These are phyloP conservation scores for Hyposoter dolosus DNA, from an alignment of 2,888 invertebrate genomes.

Conservation along the genomic window DNA sequence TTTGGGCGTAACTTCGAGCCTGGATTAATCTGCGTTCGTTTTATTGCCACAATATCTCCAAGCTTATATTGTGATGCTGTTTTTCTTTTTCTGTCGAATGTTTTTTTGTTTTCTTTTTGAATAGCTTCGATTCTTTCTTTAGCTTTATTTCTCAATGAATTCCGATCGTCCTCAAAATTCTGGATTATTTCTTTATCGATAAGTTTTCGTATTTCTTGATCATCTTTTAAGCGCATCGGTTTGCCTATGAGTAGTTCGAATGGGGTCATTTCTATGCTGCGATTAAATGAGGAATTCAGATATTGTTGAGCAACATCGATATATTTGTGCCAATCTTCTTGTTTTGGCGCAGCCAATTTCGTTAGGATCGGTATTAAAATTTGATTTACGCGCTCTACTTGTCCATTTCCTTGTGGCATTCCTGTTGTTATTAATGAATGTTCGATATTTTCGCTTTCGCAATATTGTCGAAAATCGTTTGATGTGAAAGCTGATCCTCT, in stretches of 20 bases:
- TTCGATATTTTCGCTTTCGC: constrained; percentile 9
- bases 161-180: constrained; percentile 64
- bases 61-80: constrained; percentile 65
- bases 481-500: constrained; percentile 2
- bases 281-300: constrained; percentile 48
- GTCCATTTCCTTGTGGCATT: no score
- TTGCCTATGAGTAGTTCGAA: constrained; percentile 61
- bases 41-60: constrained; percentile 77
- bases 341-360: no score
- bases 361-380: no score
- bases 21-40: constrained; percentile 79
- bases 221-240: constrained; percentile 56
- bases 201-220: constrained; percentile 65
- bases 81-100: constrained; percentile 61
- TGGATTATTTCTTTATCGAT: constrained; percentile 67
- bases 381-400: no score
- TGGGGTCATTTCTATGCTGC: constrained; percentile 59
- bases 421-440: background rate
- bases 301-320: background rate
- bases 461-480: background rate
- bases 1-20: constrained; percentile 79
- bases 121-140: constrained; percentile 67
- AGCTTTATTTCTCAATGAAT: constrained; percentile 59
- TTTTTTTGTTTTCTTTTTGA: constrained; percentile 68
- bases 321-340: constrained; percentile 19